These are phyloP conservation scores for Pristionchus exspectatus DNA, from an alignment of 2,888 invertebrate genomes.

Conservation along the genomic window DNA sequence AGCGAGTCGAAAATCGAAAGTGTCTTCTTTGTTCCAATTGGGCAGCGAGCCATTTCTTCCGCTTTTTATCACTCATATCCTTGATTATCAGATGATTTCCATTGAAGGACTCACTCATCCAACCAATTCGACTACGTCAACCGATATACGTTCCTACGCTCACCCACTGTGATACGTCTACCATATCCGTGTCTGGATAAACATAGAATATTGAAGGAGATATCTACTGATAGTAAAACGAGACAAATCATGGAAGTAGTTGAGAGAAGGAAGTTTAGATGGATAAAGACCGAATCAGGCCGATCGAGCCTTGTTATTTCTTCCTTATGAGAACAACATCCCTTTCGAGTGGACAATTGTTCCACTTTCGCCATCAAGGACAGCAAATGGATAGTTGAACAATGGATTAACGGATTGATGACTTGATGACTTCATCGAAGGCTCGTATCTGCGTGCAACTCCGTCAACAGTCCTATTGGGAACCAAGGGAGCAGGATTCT, in stretches of 20 bases:
- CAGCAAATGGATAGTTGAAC: not conserved
- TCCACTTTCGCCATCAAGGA: not conserved
- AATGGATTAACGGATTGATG: not conserved
- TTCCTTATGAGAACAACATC: not conserved
- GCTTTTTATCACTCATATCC: conserved; percentile 48
- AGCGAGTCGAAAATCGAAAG: conserved; percentile 35
- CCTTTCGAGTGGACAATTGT: not conserved
- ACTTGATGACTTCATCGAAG: too few relatives aligned
- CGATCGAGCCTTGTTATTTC: not conserved
- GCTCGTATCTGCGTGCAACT: too few relatives aligned
- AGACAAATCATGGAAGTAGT: not conserved
- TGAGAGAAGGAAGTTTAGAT: not conserved
- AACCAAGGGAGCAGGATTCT: too few relatives aligned
- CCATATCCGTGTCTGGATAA: too few relatives aligned
- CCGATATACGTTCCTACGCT: not conserved
- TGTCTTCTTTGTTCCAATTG: conserved; percentile 36
- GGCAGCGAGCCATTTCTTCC: not conserved
- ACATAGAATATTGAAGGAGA: not conserved
- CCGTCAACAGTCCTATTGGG: too few relatives aligned
- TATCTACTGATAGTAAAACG: not conserved
- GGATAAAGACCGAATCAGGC: not conserved
- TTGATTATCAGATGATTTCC: conserved; percentile 40
- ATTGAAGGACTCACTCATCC: not conserved
- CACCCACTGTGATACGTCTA: too few relatives aligned
- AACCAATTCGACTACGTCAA: too few relatives aligned